Evolutionary conservation across 1,140 invertebrate genomes (phyloP).

Genomic region (Diabrotica undecimpunctata): DNA sequence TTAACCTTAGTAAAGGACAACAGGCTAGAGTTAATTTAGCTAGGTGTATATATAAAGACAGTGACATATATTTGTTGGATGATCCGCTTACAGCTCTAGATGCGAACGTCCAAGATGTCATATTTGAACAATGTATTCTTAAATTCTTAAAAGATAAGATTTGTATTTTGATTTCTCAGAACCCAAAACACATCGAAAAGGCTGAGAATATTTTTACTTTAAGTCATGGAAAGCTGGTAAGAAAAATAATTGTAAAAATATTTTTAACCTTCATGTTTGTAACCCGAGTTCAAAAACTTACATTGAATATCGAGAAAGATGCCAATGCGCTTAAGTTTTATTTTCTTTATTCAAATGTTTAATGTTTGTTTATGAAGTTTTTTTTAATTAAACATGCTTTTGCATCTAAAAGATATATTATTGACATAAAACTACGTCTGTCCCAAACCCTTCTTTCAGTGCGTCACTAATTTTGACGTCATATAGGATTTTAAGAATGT

Average conservation of each 20-base stretch:
- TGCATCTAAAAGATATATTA: too few relatives aligned
- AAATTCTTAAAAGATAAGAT: constrained; percentile 68
- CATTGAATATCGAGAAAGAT: too few relatives aligned
- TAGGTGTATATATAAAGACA: constrained; percentile 72
- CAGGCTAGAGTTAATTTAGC: constrained; percentile 85
- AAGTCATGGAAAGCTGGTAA: constrained; percentile 2
- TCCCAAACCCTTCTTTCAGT: too few relatives aligned
- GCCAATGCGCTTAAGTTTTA: too few relatives aligned
- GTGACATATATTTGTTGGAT: constrained; percentile 76
- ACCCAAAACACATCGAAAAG: constrained; percentile 75
- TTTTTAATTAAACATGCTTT: too few relatives aligned
- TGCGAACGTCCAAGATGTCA: constrained; percentile 71
- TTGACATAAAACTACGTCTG: too few relatives aligned
- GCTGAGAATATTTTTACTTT: constrained; percentile 55
- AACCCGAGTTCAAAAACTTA: too few relatives aligned
- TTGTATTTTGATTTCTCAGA: constrained; percentile 73
- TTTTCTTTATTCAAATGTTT: too few relatives aligned
- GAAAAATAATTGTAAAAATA: neutral
- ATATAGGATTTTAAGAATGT: too few relatives aligned
- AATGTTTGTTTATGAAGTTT: too few relatives aligned
- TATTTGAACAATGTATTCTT: constrained; percentile 65
- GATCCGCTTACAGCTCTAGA: constrained; percentile 81
- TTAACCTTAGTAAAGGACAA: constrained; percentile 79
- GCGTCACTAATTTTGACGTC: too few relatives aligned
- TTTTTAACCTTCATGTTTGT: too few relatives aligned